phyloP scores from a whole-genome alignment of 1,140 invertebrate species.

The Anadara kagoshimensis region DNA sequence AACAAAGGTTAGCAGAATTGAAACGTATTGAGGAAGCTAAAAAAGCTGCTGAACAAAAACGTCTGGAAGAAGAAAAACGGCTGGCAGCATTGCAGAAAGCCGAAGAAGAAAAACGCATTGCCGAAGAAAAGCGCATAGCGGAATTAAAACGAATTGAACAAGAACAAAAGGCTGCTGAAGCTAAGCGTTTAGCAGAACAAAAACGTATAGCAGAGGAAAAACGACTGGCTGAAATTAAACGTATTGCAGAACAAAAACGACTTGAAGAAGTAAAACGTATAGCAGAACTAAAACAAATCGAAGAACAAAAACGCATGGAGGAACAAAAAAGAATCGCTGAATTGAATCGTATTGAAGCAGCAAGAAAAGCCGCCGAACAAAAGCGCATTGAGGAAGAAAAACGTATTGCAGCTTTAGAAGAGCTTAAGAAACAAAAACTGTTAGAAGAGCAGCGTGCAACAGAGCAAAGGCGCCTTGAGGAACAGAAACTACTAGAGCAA shows the following conservation, averaged over 20 bases:
- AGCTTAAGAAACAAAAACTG: not conserved
- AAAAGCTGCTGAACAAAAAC: conserved; percentile 20
- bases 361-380: not conserved
- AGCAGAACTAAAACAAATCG: conserved; percentile 16
- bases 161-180: not conserved
- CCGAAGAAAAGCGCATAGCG: not conserved
- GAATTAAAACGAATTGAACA: not conserved
- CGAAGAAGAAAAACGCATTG: conserved; percentile 3
- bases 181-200: conserved; percentile 4
- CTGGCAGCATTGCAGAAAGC: not conserved
- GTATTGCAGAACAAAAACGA: conserved; percentile 20
- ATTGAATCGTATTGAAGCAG: conserved; percentile 18
- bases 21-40: conserved; percentile 15
- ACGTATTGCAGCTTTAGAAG: not conserved
- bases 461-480: not conserved
- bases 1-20: not conserved
- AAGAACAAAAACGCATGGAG: conserved; percentile 20
- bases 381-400: not conserved
- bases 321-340: conserved; percentile 29
- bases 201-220: not conserved
- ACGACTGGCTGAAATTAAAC: conserved; percentile 10
- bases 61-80: conserved; percentile 18
- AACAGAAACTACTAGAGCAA: too few relatives aligned
- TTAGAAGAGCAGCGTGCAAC: not conserved
- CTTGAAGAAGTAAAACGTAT: conserved; percentile 22